These are phyloP conservation scores for Zhuqinia jingwanae DNA, from an alignment of 2,888 invertebrate genomes.

Conservation along the genomic window DNA sequence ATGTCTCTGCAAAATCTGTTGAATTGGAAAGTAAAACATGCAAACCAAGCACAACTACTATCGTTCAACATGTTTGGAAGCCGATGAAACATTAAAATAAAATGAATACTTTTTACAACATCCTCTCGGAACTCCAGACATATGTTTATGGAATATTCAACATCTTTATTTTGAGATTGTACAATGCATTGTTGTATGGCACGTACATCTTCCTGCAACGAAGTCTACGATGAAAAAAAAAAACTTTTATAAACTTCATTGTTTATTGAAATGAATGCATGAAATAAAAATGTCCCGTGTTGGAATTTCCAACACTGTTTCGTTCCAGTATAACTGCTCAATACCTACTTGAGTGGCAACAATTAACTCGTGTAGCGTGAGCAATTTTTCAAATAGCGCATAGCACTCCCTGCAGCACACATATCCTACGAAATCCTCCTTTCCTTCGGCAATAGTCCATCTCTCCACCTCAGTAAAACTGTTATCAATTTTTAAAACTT, in stretches of 20 bases:
- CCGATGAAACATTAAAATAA: no score
- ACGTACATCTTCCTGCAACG: background rate
- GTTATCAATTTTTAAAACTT: background rate
- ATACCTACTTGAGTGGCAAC: background rate
- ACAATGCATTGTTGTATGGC: background rate
- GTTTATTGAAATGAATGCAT: no score
- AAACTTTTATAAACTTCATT: background rate
- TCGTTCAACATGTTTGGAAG: no score
- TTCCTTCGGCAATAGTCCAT: background rate
- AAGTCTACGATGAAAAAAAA: no score
- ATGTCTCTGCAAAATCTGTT: no score
- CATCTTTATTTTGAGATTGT: background rate
- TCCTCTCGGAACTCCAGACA: background rate
- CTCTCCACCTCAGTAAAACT: background rate
- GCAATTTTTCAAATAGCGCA: background rate
- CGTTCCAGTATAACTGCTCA: no score
- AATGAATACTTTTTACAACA: background rate
- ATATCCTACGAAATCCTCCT: background rate
- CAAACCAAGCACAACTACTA: no score
- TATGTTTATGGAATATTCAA: slow-evolving; percentile 8
- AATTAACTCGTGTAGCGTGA: background rate
- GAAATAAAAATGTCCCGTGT: no score
- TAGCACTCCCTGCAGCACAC: slow-evolving; percentile 2
- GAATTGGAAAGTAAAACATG: no score
- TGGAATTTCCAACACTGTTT: no score